These are phyloP conservation scores for Campylomormyrus numenius DNA, from an alignment of 2,113 vertebrate species.

Conservation along the genomic window DNA sequence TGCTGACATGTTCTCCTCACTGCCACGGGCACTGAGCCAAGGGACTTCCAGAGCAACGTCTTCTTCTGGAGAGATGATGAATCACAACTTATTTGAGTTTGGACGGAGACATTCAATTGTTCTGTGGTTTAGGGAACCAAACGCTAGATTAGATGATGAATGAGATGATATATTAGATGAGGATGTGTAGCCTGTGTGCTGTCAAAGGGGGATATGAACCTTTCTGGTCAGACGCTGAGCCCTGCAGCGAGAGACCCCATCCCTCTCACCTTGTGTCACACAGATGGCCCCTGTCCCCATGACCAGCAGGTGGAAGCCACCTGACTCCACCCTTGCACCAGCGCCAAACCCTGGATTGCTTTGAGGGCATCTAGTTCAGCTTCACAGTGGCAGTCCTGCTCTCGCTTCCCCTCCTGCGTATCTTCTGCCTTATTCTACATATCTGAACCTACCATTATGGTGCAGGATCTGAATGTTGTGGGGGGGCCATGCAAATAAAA, in stretches of 20 bases:
- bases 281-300: no score
- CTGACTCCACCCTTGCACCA: no score
- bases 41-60: constrained; percentile 58
- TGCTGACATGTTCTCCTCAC: constrained; percentile 58
- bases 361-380: no score
- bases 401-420: constrained; percentile 57
- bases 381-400: constrained; percentile 23
- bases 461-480: neutral
- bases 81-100: neutral
- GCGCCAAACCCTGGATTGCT: no score
- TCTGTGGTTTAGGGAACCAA: neutral
- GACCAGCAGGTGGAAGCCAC: no score
- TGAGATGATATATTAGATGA: neutral
- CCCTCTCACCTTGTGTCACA: no score
- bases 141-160: neutral
- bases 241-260: no score
- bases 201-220: neutral
- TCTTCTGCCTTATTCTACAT: no score
- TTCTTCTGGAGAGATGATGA: constrained; percentile 75
- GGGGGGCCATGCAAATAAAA: neutral
- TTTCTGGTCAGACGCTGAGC: neutral
- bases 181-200: neutral
- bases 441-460: neutral
- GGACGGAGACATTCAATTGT: neutral
- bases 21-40: constrained; percentile 39